Percentiles rank a stretch among this genome's conserved stretches.
Conservation (phyloP, 2,888 invertebrate genomes). For the Xestia ashworthii region DNA sequence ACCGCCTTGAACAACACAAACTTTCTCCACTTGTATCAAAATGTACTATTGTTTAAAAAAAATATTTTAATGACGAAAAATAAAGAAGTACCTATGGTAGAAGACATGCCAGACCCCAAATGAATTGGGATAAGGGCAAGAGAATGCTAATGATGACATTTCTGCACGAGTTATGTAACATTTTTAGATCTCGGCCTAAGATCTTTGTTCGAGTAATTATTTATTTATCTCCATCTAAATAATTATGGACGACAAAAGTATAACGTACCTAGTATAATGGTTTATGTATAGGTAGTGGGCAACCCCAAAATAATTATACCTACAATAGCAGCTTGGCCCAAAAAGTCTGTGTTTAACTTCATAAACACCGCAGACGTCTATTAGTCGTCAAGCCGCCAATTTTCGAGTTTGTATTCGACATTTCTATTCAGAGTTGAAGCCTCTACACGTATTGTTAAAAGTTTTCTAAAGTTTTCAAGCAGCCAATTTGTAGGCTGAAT, state of each 20-base stretch:
- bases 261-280: not conserved
- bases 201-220: not conserved
- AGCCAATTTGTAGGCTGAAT: conserved; percentile 71
- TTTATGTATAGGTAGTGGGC: not conserved
- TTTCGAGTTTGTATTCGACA: conserved; percentile 68
- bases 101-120: no score
- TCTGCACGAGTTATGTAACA: not conserved
- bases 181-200: not conserved
- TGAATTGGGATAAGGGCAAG: no score
- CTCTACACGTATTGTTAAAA: conserved; percentile 70
- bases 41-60: no score
- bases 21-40: no score
- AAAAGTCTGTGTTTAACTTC: not conserved
- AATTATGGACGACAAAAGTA: not conserved
- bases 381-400: conserved; percentile 39
- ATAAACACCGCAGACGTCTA: not conserved
- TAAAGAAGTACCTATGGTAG: no score
- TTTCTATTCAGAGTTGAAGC: conserved; percentile 65
- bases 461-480: conserved; percentile 68
- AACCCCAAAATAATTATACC: not conserved
- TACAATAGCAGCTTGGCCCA: not conserved
- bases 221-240: not conserved
- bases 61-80: no score
- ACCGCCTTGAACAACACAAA: no score
- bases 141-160: no score